Conservation (phyloP, 2,888 invertebrate genomes). For the Fabriciana adippe region DNA sequence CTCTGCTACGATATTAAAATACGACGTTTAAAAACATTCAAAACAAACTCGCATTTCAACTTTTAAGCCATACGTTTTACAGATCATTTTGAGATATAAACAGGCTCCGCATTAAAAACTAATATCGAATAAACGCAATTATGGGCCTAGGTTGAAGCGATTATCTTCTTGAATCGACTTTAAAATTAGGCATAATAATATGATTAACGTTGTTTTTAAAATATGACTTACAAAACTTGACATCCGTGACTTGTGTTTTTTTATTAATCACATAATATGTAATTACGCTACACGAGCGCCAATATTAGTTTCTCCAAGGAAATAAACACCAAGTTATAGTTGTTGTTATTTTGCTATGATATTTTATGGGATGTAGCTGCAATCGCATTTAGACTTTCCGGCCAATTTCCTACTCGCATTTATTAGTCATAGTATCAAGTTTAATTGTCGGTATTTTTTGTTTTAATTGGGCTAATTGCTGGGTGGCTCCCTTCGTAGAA, state of each 20-base stretch:
- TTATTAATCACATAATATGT: slow-evolving; percentile 42
- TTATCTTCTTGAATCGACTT: slow-evolving; percentile 73
- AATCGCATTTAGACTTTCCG: slow-evolving; percentile 42
- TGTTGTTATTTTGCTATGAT: slow-evolving; percentile 49
- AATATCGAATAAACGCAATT: slow-evolving; percentile 59
- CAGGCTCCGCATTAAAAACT: slow-evolving; percentile 44
- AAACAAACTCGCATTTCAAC: slow-evolving; percentile 43
- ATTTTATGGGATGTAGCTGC: slow-evolving; percentile 32
- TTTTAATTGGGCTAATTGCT: slow-evolving; percentile 70
- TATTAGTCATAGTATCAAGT: slow-evolving; percentile 43
- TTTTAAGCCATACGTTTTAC: slow-evolving; percentile 49
- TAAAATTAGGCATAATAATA: slow-evolving; percentile 75
- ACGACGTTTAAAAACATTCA: slow-evolving; percentile 28
- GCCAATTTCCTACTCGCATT: slow-evolving; percentile 38
- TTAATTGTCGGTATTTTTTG: slow-evolving; percentile 41
- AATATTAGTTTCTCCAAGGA: slow-evolving; percentile 42
- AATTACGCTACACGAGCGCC: slow-evolving; percentile 45
- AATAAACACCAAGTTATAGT: slow-evolving; percentile 46
- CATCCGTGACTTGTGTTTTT: slow-evolving; percentile 62
- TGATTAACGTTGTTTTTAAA: slow-evolving; percentile 74
- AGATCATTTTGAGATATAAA: slow-evolving; percentile 51
- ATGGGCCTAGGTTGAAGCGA: slow-evolving; percentile 62
- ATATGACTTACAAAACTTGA: slow-evolving; percentile 66
- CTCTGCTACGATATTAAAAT: slow-evolving; percentile 45
- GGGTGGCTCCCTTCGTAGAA: slow-evolving; percentile 66